Evolutionary conservation across 2,113 vertebrate genomes (phyloP), one percentile per base, ranked within the genome.

Genomic region (Siniperca knerii): DNA sequence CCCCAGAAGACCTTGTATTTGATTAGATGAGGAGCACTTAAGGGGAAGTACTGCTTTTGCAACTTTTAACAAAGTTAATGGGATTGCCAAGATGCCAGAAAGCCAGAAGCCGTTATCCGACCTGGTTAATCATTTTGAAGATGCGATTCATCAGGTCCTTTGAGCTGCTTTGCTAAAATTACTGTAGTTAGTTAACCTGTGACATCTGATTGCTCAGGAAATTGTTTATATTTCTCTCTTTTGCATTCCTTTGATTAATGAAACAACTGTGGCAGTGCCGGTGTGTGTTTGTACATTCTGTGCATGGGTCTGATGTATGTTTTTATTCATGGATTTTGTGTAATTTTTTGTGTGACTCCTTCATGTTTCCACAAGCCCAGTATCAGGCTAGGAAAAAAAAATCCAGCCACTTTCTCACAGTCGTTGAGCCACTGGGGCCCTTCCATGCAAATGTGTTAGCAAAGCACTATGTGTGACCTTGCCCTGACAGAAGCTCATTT

Each of bases 11-110:
- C 79, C 82, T 76, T 78, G 54, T 58, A 87, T 92, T 91, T 89
- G 84, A 95, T 96, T 93, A 94, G 68, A 92, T 50, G 67, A 91
- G 87, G 48, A 94, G 89, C 93, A 94, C 94, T 95, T 90, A 94
- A 90, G 69, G 75, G 55, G 67, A 91, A 93, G 83, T 93, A 90
- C 92, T 91, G 83, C 88, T 89, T 89, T 84, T 91, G 91, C 90
- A 92, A 91, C 87, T 95, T 93, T 92, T 86, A 90, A 90, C 90
- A 92, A 92, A 90, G 81, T 87, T 91, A 93, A 94, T 92, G 77
- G 83, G 79, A 82, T 86, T 78, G 48, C 75, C 16, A 62, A 82
- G 82, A 44, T 44, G 42, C 42, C 42, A 44, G 42, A 44, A 44
- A 44, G 1, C 8, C 8, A 8, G 42, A 90, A 80, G 79, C 62